phyloP scores from a whole-genome alignment of 2,888 invertebrate species.

The Ditylenchus weischeri region DNA sequence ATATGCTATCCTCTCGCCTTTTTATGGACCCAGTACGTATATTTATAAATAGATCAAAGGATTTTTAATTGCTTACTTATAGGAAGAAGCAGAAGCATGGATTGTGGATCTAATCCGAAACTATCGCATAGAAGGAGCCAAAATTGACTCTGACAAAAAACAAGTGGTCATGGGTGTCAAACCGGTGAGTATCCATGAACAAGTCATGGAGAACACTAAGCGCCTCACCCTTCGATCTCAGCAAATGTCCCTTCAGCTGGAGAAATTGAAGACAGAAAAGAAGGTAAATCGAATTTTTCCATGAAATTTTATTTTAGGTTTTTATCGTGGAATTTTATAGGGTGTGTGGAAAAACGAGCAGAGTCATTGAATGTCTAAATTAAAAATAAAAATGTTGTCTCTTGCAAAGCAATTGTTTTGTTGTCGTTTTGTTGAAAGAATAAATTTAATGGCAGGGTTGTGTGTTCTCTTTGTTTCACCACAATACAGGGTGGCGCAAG shows the following conservation, averaged over 20 bases:
- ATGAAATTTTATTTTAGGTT: neutral
- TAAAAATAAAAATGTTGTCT: too few relatives aligned
- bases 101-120: constrained; percentile 97
- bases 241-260: constrained; percentile 85
- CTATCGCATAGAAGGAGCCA: constrained; percentile 87
- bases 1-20: constrained; percentile 88
- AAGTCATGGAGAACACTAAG: constrained; percentile 88
- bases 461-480: too few relatives aligned
- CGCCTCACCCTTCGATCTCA: constrained; percentile 93
- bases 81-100: constrained; percentile 96
- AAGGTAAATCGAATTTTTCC: too few relatives aligned
- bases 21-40: constrained; percentile 75
- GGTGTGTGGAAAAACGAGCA: constrained; percentile 4
- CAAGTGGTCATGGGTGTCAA: constrained; percentile 99
- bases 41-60: neutral
- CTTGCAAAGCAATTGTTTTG: too few relatives aligned
- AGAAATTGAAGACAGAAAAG: constrained; percentile 66
- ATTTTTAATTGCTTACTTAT: constrained; percentile 1
- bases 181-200: constrained; percentile 91
- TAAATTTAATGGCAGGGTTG: too few relatives aligned
- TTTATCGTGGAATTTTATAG: neutral
- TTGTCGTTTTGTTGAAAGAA: too few relatives aligned
- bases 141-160: constrained; percentile 87
- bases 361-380: neutral
- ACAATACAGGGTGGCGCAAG: too few relatives aligned